Evolutionary conservation across 2,797 vertebrate species (phyloP), one percentile per base, ranked within the genome.

Genomic region (Rachycentron canadum): DNA sequence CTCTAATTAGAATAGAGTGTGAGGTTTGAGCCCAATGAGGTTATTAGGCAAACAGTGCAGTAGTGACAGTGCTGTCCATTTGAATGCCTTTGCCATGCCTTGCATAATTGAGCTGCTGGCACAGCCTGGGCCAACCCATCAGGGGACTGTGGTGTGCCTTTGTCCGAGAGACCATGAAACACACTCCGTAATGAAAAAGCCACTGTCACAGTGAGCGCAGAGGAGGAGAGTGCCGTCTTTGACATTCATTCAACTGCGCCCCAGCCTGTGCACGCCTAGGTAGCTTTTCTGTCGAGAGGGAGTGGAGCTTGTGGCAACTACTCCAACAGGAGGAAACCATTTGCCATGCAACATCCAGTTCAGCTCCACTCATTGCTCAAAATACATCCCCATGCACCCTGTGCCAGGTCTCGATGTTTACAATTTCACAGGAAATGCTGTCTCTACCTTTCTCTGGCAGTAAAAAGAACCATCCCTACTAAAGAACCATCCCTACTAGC

Each of bases 61-160:
- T 56, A 69, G 72, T 62, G 81, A 84, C 79, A 83, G 78, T 23
- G 66, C 79, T 69, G 79, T 79, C 72, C 53, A 41, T 83, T 78
- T 82, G 73, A 85, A 79, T 52, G 58, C 83, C 32, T 69, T 81
- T 36, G 32, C 81, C 72, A 81, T 67, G 78, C 41, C 69, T 78
- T 78, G 83, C 59, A 85, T 86, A 92, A 90, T 71, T 86, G 86
- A 89, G 88, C 82, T 65, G 32, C 85, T 93, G 92, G 88, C 86
- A 88, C 76, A 60, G 90, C 77, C 66, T 12, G 78, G 84, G 78
- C 77, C 84, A 57, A 76, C 72, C 81, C 82, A 90, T 90, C 72
- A 72, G 69, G 86, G 78, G 76, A 78, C 86, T 89, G 85, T 79
- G 74, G 69, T 67, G 71, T 36, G 81, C 87, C 86, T 90, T 88